Evolutionary conservation across 2,888 invertebrate species (phyloP), one percentile per base, ranked within the genome.

Genomic region (Halictus quadricinctus): DNA sequence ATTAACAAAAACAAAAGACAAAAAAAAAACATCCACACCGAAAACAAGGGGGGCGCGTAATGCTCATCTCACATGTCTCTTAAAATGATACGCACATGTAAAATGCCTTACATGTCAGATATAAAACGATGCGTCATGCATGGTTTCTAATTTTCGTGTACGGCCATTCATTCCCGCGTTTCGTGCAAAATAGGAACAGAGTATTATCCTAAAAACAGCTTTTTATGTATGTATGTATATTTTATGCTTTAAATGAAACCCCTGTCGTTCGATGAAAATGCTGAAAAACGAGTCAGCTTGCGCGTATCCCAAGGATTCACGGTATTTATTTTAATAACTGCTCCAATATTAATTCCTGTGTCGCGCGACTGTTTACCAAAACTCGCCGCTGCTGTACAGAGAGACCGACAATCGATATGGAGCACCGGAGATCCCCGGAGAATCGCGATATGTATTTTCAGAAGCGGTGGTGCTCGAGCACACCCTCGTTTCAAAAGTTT

Each of bases 381-480:
- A 88, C 87, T 79, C 76, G 85, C 76, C 25, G 74, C 83, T 18
- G 66, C 83, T 84, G 74, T 72, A 80, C 85, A 76, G 76, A 81
- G 50, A 84, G 80, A 36, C 79, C 85, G 82, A 88, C 88, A 91
- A 92, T 91, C 92, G 89, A 91, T 91, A 88, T 50, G 81, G 84
- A 91, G 90, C 89, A 87, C 83, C 84, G 81, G 73, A 73, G 80
- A 91, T 91, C 92, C 92, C 85, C 48, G 84, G 92, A 91, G 92
- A 80, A 86, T 90, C 88, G 89, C 91, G 90, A 91, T 91, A 91
- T 91, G 90, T 90, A 90, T 91, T 91, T 90, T 90, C 84, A 87
- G 90, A 89, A 88, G 85, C 84, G 85, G 50, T 41, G 73, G 15
- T 85, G 87, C 83, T 86, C 85, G 84, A 81, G 86, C 85, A 79